Conservation (phyloP, 2,113 vertebrate genomes). For the Suricata suricatta region DNA sequence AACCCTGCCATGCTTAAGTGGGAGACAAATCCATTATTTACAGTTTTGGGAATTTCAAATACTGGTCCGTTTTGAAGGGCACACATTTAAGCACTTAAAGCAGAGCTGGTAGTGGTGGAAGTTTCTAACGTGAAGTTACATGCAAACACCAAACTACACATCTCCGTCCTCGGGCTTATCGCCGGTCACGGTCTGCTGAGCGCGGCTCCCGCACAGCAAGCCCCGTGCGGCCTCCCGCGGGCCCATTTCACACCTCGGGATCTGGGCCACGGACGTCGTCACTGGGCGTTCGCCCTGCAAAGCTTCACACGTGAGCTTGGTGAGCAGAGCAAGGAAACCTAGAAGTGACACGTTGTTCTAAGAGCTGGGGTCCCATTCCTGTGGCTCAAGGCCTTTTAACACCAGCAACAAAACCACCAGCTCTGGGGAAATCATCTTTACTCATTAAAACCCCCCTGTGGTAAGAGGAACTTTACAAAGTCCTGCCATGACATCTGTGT, state of each 20-base stretch:
- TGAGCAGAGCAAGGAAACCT: not conserved
- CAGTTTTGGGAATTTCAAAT: not conserved
- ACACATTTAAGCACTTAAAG: not conserved
- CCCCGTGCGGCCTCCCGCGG: not conserved
- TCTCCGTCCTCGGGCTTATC: not conserved
- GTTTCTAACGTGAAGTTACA: not conserved
- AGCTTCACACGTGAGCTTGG: not conserved
- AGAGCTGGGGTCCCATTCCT: not conserved
- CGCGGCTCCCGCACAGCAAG: not conserved
- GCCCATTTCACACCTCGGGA: not conserved
- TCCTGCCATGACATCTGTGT: not conserved
- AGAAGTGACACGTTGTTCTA: not conserved
- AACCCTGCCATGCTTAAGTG: not conserved
- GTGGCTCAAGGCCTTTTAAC: not conserved
- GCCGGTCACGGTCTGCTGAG: rapidly evolving
- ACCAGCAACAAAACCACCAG: not conserved
- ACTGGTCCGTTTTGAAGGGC: not conserved
- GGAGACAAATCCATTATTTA: not conserved
- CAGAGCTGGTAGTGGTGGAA: not conserved
- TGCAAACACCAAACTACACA: not conserved
- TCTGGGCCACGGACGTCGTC: not conserved
- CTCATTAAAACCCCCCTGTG: not conserved
- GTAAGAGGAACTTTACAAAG: not conserved
- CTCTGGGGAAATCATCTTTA: not conserved
- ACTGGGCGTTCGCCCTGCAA: not conserved